Conservation (phyloP, 1,140 invertebrate genomes). For the Leptonema lineaticorne region DNA sequence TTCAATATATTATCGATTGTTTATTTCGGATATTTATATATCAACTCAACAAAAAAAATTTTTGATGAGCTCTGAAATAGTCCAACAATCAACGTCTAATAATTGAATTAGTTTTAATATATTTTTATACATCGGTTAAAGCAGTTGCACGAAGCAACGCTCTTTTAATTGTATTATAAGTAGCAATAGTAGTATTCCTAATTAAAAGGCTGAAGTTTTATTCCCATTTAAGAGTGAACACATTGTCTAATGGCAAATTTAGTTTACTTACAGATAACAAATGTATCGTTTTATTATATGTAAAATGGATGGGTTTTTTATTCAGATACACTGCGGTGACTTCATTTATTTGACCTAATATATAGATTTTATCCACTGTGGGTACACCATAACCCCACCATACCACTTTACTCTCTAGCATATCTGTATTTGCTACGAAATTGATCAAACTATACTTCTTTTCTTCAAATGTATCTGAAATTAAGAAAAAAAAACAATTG, state of each 20-base stretch:
- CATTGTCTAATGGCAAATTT: slow-evolving; percentile 48
- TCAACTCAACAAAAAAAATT: too few species aligned
- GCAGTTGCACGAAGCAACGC: too few species aligned
- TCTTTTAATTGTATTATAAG: too few species aligned
- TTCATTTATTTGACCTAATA: slow-evolving; percentile 44
- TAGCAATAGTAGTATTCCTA: too few species aligned
- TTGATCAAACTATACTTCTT: slow-evolving; percentile 61
- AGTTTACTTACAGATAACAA: slow-evolving; percentile 46
- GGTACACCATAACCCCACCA: slow-evolving; percentile 58
- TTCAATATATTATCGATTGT: too few species aligned
- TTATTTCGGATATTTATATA: too few species aligned
- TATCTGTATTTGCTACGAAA: slow-evolving; percentile 56
- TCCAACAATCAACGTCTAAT: too few species aligned
- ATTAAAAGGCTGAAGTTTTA: too few species aligned
- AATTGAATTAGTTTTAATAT: too few species aligned
- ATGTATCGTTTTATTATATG: slow-evolving; percentile 44
- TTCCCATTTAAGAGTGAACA: slow-evolving; percentile 48
- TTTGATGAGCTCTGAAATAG: too few species aligned
- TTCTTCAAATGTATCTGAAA: slow-evolving; percentile 62
- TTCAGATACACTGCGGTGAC: slow-evolving; percentile 47
- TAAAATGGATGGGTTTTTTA: slow-evolving; percentile 44
- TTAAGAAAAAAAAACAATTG: slow-evolving; percentile 10
- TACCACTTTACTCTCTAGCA: slow-evolving; percentile 50
- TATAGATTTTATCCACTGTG: slow-evolving; percentile 46
- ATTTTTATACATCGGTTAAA: too few species aligned